These are phyloP conservation scores for Apodemus agrarius DNA, from an alignment of 2,797 vertebrate genomes.

Conservation along the genomic window DNA sequence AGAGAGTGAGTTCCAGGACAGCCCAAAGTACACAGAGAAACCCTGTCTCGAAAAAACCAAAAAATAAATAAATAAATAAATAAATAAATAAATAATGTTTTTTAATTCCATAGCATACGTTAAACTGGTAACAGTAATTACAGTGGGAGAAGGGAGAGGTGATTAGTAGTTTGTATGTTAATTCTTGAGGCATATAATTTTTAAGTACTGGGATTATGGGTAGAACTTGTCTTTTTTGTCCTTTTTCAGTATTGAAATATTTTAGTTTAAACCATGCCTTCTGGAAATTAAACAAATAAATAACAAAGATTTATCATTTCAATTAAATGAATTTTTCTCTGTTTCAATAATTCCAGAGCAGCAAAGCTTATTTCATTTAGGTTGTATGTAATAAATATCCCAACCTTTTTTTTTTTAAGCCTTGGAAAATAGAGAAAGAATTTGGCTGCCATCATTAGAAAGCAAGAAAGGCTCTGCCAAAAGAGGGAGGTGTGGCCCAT, in stretches of 20 bases:
- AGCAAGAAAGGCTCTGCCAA: background rate
- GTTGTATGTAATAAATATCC: background rate
- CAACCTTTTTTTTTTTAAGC: background rate
- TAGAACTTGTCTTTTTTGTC: background rate
- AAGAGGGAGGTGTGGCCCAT: background rate
- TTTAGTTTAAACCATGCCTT: slow-evolving; percentile 26
- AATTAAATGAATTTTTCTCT: slow-evolving; percentile 34
- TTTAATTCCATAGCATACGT: background rate
- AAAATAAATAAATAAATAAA: too few species aligned
- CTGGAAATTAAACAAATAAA: slow-evolving; percentile 42
- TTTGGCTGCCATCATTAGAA: background rate
- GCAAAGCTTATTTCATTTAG: background rate
- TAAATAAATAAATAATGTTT: background rate
- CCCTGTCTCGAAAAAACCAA: too few species aligned
- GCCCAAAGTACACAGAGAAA: too few species aligned
- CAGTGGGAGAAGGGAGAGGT: background rate
- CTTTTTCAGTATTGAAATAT: slow-evolving; percentile 23
- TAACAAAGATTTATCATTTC: slow-evolving; percentile 41
- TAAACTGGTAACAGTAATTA: background rate
- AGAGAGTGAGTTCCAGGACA: too few species aligned
- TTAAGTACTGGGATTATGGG: background rate
- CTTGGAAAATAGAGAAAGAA: background rate
- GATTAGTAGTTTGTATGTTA: background rate
- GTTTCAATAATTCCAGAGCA: slow-evolving; percentile 12
- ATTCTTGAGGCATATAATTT: background rate